Percentiles rank a stretch among this genome's conserved stretches.
Conservation (phyloP, 2,113 vertebrate genomes). For the Bubo bubo region DNA sequence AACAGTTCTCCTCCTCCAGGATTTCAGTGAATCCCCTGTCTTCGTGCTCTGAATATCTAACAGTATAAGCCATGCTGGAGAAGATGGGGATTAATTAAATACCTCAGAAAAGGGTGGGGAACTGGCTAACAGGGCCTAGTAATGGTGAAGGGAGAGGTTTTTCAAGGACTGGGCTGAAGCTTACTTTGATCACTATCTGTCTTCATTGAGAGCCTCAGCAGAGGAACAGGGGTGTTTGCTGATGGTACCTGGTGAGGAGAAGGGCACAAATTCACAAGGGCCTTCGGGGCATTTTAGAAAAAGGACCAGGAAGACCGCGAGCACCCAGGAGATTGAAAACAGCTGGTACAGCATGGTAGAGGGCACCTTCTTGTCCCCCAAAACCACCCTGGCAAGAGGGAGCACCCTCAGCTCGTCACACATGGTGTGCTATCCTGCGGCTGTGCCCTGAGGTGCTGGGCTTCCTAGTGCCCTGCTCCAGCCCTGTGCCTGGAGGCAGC, state of each 20-base stretch:
- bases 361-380: neutral
- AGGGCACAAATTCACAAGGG: neutral
- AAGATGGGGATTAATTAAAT: neutral
- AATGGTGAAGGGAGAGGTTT: neutral
- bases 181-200: neutral
- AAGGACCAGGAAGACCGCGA: neutral
- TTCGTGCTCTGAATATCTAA: neutral
- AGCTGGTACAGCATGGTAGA: neutral
- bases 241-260: neutral
- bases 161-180: neutral
- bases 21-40: neutral
- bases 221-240: rapidly evolving
- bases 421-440: rapidly evolving
- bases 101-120: neutral
- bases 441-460: rapidly evolving
- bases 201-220: neutral
- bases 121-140: neutral
- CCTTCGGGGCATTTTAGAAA: neutral
- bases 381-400: neutral
- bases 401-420: neutral
- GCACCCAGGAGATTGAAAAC: neutral
- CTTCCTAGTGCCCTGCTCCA: neutral
- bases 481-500: neutral
- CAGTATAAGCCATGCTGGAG: neutral
- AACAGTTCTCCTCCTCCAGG: neutral